These are phyloP conservation scores for Drosophila nigromelanica DNA, from an alignment of 1,140 invertebrate species.

Conservation along the genomic window DNA sequence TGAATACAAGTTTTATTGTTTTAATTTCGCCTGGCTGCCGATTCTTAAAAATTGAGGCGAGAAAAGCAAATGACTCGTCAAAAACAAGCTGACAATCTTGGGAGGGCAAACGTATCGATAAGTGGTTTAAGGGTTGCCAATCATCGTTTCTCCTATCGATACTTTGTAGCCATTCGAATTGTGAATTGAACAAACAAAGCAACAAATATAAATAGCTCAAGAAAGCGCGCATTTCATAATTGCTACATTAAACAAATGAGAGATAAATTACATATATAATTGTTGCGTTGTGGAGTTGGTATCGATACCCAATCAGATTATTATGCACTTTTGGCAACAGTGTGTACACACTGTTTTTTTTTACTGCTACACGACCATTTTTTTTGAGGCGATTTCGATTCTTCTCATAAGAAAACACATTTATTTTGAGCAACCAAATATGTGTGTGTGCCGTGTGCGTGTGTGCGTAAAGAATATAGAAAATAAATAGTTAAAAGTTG, in stretches of 20 bases:
- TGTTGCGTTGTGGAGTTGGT: background rate
- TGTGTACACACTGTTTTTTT: conserved; percentile 53
- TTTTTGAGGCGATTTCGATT: conserved; percentile 54
- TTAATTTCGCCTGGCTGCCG: conserved; percentile 35
- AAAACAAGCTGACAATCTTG: conserved; percentile 58
- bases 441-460: conserved; percentile 48
- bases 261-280: background rate
- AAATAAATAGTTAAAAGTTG: conserved; percentile 43
- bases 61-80: conserved; percentile 73
- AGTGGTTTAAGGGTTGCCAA: conserved; percentile 5
- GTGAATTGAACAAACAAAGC: no score
- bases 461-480: conserved; percentile 50
- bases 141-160: conserved; percentile 9
- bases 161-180: background rate
- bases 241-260: background rate
- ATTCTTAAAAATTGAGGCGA: conserved; percentile 26
- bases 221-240: no score
- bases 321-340: conserved; percentile 14
- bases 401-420: conserved; percentile 74
- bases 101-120: conserved; percentile 8
- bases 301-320: conserved; percentile 45
- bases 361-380: conserved; percentile 41
- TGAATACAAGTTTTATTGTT: conserved; percentile 26
- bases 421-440: conserved; percentile 56
- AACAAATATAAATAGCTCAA: no score